These are phyloP conservation scores for Copidosoma floridanum DNA, from an alignment of 1,140 invertebrate genomes.

Conservation along the genomic window DNA sequence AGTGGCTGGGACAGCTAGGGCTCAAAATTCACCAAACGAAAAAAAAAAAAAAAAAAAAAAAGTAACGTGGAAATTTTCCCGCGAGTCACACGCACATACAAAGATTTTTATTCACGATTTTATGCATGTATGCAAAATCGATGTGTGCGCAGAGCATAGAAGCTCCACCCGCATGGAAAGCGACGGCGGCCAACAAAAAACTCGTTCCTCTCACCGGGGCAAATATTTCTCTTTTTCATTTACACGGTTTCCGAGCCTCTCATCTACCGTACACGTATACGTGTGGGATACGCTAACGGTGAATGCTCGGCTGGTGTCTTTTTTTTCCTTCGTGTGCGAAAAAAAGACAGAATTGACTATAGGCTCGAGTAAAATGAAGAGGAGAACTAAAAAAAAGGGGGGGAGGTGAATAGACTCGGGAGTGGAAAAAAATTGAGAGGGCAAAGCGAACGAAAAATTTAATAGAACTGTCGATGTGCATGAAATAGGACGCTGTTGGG, in stretches of 20 bases:
- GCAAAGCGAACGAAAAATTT: slow-evolving; percentile 17
- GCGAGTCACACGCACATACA: slow-evolving; percentile 22
- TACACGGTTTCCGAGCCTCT: not conserved
- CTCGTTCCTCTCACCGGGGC: too few relatives aligned
- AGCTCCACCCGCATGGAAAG: not conserved
- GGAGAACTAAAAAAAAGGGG: not conserved
- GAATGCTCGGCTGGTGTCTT: not conserved
- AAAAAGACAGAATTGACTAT: not conserved
- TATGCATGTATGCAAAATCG: too few relatives aligned
- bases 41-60: not conserved
- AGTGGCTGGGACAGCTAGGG: too few relatives aligned
- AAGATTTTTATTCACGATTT: too few relatives aligned
- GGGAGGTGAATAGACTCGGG: not conserved
- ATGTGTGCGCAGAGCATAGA: too few relatives aligned
- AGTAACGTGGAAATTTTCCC: slow-evolving; percentile 24
- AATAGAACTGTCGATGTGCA: not conserved
- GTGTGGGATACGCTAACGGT: not conserved
- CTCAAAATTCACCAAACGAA: not conserved
- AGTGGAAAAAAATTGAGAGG: not conserved
- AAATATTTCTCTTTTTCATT: slow-evolving; percentile 21
- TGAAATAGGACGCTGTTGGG: not conserved
- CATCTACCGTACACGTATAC: not conserved
- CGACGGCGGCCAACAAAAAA: not conserved
- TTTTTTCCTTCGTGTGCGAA: not conserved
- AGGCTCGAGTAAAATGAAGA: not conserved